Percentiles rank a stretch among this genome's conserved stretches.
Evolutionary conservation across 1,140 invertebrate species (phyloP).

Genomic region (Dreissena polymorpha): DNA sequence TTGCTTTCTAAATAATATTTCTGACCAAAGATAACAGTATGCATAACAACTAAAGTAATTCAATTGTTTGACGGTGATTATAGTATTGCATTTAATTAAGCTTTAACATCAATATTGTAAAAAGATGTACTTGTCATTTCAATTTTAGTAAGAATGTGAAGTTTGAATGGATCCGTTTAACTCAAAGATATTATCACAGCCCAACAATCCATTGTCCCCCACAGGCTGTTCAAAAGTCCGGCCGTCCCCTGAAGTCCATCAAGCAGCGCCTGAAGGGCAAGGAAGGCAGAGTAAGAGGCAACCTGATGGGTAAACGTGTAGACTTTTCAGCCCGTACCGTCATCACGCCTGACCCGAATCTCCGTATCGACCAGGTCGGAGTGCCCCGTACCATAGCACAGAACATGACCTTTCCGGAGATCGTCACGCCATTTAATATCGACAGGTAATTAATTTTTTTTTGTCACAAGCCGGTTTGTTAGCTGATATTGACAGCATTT

Average conservation of each 20-base stretch:
- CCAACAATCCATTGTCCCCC: no score
- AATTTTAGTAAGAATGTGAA: no score
- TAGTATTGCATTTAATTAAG: no score
- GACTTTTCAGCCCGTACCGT: constrained; percentile 99
- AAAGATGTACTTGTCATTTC: no score
- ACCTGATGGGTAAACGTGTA: constrained; percentile 99
- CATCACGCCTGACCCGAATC: constrained; percentile 99
- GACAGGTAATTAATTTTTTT: constrained; percentile 84
- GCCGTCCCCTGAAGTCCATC: constrained; percentile 98
- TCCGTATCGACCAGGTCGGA: constrained; percentile 98
- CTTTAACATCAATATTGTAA: no score
- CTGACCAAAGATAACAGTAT: no score
- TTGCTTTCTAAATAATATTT: no score
- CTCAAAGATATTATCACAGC: no score
- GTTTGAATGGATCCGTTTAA: no score
- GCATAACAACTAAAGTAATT: no score
- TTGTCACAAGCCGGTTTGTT: not conserved
- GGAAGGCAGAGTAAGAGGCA: constrained; percentile 98
- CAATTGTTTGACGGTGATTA: no score
- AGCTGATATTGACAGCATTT: no score
- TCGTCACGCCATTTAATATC: constrained; percentile 99
- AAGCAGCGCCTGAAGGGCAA: constrained; percentile 91
- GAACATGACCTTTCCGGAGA: constrained; percentile 99
- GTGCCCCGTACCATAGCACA: constrained; percentile 99
- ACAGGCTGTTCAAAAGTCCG: constrained; percentile 98